Base-by-base conservation (phyloP, 1,140 invertebrate genomes). In the Archivesica marissinica region DNA sequence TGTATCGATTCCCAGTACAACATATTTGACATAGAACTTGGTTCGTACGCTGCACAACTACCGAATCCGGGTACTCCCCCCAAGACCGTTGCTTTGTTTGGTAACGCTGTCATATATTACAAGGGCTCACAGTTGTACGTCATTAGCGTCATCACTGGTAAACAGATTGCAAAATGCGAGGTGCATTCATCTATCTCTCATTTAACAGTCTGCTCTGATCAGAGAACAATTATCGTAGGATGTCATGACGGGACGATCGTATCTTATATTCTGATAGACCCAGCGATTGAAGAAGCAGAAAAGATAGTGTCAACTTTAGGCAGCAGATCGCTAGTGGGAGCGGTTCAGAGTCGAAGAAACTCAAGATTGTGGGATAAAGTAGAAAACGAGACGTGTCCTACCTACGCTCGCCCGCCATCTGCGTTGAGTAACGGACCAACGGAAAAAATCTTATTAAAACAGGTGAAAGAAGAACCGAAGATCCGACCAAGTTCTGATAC, bases 241-340 rank as follows among this genome's bases (percentile, higher is more conserved):
- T 93, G 92, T 52, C 64, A 66, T 13, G 92, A 94, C 77, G 93
- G 93, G 1, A 84, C 90, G 0, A 78, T 94, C 6, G 76, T 91
- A 2, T 91, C 92, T 1, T 92, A 93, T 87, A 87, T 92, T 11
- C 61, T 93, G 25, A 87, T 93, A 15, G 92, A 93, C 81, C 86
- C 87, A 6, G 35, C 61, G 30, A 17, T 39, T 1, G 91, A 91
- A 35, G 80, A 90, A 54, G 59, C 81, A 0, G 33, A 82, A 28
- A 35, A 70, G 0, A 66, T 92, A 4, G 38, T 93, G 15, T 44
- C 39, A 17, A 50, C 25, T 1, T 15, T 93, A 23, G 76, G 79
- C 11, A 93, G 90, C 56, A 61, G 92, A 59, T 74, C 87, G 35
- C 35, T 89, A 2, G 83, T 44, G 0, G 75, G 66, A 20, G 78